Conservation (phyloP, 1,140 invertebrate genomes). For the Pachypeltis micranthus region DNA sequence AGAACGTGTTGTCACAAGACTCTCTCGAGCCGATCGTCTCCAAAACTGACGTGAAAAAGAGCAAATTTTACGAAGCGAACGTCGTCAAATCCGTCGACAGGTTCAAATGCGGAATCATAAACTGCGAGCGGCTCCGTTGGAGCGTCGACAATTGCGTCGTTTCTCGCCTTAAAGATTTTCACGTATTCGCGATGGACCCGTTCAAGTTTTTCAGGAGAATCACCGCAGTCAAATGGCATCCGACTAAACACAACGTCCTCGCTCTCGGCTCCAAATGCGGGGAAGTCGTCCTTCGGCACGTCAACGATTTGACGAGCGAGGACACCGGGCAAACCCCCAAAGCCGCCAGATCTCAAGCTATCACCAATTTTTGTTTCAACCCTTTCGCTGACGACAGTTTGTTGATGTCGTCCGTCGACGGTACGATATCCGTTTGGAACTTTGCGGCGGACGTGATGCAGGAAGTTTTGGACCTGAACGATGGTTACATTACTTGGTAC, state of each 20-base stretch:
- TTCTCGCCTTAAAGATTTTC: background rate
- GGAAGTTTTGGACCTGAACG: background rate
- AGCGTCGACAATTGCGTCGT: background rate
- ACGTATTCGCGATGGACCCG: slow-evolving; percentile 1
- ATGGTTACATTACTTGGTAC: background rate
- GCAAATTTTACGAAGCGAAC: slow-evolving; percentile 10
- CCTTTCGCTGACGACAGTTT: slow-evolving; percentile 6
- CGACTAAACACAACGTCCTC: background rate
- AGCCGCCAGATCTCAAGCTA: background rate
- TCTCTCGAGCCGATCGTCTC: slow-evolving; percentile 2
- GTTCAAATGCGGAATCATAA: background rate
- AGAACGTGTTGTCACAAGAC: no score
- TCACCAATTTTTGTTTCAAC: slow-evolving; percentile 11
- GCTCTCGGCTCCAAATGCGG: slow-evolving; percentile 14
- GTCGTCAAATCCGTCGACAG: background rate
- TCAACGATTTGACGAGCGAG: background rate
- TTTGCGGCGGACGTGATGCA: background rate
- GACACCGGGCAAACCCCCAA: no score
- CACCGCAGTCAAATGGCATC: slow-evolving; percentile 15
- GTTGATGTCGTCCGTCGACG: slow-evolving; percentile 16
- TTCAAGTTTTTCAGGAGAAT: slow-evolving; percentile 10
- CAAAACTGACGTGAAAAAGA: background rate
- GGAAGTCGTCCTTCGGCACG: slow-evolving; percentile 1
- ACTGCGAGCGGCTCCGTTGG: background rate
- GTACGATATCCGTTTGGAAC: slow-evolving; percentile 15